Evolutionary conservation across 2,888 invertebrate species (phyloP).

Genomic region (Hesperia comma): DNA sequence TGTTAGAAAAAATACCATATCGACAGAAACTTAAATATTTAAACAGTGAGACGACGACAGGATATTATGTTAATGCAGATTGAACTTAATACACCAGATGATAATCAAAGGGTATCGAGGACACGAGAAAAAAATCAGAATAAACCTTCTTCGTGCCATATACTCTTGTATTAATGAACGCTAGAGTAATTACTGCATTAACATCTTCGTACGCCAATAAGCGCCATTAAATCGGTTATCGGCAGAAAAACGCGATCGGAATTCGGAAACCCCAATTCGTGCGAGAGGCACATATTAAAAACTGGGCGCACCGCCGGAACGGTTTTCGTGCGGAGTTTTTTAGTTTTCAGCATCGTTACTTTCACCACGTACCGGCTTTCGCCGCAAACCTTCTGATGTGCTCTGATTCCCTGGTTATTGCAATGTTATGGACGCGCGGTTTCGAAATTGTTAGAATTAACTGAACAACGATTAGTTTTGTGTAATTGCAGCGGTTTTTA

Average conservation of each 20-base stretch:
- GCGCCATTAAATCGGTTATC: slow-evolving; percentile 7
- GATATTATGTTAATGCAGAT: too few relatives aligned
- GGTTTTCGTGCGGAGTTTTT: slow-evolving; percentile 61
- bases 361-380: slow-evolving; percentile 53
- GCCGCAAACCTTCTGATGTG: slow-evolving; percentile 40
- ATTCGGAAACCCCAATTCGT: slow-evolving; percentile 15
- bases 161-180: not conserved
- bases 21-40: too few relatives aligned
- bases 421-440: slow-evolving; percentile 22
- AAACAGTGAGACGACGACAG: too few relatives aligned
- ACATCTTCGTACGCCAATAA: slow-evolving; percentile 4
- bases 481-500: slow-evolving; percentile 4
- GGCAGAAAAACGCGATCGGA: slow-evolving; percentile 22
- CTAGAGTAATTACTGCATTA: not conserved
- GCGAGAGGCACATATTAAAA: slow-evolving; percentile 15
- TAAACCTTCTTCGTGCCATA: too few relatives aligned
- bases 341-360: slow-evolving; percentile 53
- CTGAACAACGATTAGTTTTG: slow-evolving; percentile 11
- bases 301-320: slow-evolving; percentile 49
- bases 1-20: too few relatives aligned
- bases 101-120: too few relatives aligned
- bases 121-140: too few relatives aligned
- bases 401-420: slow-evolving; percentile 40
- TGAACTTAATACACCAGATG: too few relatives aligned
- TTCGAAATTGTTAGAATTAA: slow-evolving; percentile 25